These are phyloP conservation scores for Drosophila pruinosa DNA, from an alignment of 1,140 invertebrate genomes.

Conservation along the genomic window DNA sequence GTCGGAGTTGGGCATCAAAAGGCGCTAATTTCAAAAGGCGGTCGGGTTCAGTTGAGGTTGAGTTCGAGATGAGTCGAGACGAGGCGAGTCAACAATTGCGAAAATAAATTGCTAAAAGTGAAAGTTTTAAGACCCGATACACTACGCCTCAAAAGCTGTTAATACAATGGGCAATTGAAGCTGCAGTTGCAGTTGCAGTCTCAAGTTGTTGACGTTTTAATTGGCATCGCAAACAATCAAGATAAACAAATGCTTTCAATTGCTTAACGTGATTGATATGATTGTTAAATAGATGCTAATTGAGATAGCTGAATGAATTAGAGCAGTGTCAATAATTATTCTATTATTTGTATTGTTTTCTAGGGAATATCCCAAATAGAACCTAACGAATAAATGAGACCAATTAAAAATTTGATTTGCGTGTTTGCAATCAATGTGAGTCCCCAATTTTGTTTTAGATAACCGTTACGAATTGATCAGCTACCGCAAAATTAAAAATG, in stretches of 20 bases:
- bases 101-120: conserved; percentile 70
- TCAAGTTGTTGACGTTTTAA: conserved; percentile 44
- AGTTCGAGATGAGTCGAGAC: conserved; percentile 35
- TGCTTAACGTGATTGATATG: background rate
- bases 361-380: background rate
- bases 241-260: conserved; percentile 45
- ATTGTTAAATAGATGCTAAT: conserved; percentile 20
- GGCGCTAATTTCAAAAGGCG: conserved; percentile 27
- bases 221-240: conserved; percentile 15
- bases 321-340: background rate
- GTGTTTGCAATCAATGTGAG: conserved; percentile 3
- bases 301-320: background rate
- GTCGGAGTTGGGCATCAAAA: background rate
- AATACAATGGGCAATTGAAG: background rate
- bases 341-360: background rate
- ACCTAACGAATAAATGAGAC: background rate
- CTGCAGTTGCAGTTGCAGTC: conserved; percentile 1
- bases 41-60: conserved; percentile 38
- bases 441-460: conserved; percentile 1
- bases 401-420: conserved; percentile 1
- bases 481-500: conserved; percentile 27
- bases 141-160: background rate
- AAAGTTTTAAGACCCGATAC: conserved; percentile 36
- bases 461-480: conserved; percentile 19
- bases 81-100: conserved; percentile 55